Percentiles rank a stretch among this genome's conserved stretches.
phyloP scores from a whole-genome alignment of 2,797 vertebrate genomes.

The Lacerta bilineata region DNA sequence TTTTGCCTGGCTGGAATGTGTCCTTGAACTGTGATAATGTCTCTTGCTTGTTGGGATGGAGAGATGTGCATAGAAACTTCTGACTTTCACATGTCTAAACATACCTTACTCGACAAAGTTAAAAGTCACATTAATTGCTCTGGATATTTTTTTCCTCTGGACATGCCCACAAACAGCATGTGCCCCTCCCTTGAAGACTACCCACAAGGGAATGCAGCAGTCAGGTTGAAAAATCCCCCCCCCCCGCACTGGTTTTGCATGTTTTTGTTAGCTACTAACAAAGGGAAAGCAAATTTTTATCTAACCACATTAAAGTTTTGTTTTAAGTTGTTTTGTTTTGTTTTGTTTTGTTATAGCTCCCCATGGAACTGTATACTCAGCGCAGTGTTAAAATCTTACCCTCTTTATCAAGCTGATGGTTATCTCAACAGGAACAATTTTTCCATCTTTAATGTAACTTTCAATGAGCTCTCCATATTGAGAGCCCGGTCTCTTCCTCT shows the following conservation, averaged over 20 bases:
- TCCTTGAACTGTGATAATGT: no score
- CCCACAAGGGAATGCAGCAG: no score
- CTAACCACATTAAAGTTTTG: background rate
- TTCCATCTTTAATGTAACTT: slow-evolving; percentile 93
- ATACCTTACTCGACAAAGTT: no score
- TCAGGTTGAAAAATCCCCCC: no score
- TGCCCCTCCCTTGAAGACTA: no score
- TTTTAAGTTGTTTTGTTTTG: background rate
- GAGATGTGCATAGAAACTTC: no score
- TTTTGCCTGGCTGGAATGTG: no score
- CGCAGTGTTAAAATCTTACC: slow-evolving; percentile 80
- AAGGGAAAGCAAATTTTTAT: background rate
- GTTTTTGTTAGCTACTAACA: background rate
- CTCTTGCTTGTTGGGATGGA: no score
- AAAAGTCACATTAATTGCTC: no score
- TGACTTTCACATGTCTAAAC: no score
- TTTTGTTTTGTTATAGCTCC: background rate
- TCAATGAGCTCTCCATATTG: slow-evolving; percentile 93
- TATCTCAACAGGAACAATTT: slow-evolving; percentile 96
- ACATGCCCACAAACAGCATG: no score
- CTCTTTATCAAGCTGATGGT: slow-evolving; percentile 93
- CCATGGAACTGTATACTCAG: slow-evolving; percentile 25
- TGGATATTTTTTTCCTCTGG: no score
- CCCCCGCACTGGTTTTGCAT: background rate
- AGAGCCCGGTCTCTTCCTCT: slow-evolving; percentile 89